Conservation (phyloP, 1,140 invertebrate genomes). For the Pseudomyrmex sp. region DNA sequence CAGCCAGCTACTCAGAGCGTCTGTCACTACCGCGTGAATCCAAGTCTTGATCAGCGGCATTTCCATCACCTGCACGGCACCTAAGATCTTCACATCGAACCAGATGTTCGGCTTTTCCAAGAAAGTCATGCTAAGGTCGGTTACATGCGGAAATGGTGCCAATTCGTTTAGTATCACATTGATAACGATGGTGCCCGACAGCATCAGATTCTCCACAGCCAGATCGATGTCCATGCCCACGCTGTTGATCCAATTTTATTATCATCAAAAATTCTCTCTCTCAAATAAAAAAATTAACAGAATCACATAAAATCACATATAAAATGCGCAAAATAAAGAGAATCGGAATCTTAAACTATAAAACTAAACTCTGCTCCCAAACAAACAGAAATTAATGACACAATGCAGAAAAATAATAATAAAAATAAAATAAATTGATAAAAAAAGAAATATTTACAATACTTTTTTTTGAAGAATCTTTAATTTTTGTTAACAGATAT, state of each 20-base stretch:
- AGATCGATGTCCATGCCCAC: conserved; percentile 84
- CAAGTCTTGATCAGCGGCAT: conserved; percentile 87
- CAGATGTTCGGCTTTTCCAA: conserved; percentile 86
- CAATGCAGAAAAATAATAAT: background rate
- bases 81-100: conserved; percentile 85
- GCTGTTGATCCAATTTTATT: conserved; percentile 65
- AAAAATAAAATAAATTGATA: conserved; percentile 8
- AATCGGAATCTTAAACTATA: too few species aligned
- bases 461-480: background rate
- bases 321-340: too few species aligned
- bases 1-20: conserved; percentile 86
- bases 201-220: conserved; percentile 85
- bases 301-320: background rate
- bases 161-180: conserved; percentile 84
- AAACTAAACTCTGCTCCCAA: too few species aligned
- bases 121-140: conserved; percentile 85
- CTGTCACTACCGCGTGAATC: conserved; percentile 86
- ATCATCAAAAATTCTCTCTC: background rate
- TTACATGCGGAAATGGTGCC: conserved; percentile 86
- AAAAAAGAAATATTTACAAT: background rate
- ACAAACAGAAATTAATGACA: background rate
- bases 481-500: background rate
- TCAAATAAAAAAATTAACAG: background rate
- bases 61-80: conserved; percentile 86
- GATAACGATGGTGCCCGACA: conserved; percentile 84